Percentiles rank a stretch among this genome's conserved stretches.
Evolutionary conservation across 2,797 vertebrate genomes (phyloP).

Genomic region (Chlorospingus flavigularis): DNA sequence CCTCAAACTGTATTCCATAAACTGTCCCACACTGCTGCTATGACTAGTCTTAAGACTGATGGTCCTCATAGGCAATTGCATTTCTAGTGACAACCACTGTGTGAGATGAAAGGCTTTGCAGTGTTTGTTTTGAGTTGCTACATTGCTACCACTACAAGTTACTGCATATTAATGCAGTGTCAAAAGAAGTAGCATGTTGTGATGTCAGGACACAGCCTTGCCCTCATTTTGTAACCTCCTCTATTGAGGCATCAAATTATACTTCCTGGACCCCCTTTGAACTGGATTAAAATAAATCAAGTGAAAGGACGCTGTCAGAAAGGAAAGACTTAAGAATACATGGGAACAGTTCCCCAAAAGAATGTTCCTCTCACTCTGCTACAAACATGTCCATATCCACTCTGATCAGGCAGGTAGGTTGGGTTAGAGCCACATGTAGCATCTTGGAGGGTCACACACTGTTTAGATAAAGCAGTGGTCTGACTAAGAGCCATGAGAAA

Average conservation of each 20-base stretch:
- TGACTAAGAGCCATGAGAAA: constrained; percentile 28
- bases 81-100: not conserved
- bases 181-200: not conserved
- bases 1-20: not conserved
- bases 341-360: not conserved
- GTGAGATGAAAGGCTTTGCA: not conserved
- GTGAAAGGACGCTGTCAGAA: not conserved
- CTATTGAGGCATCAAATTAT: not conserved
- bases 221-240: not conserved
- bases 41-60: not conserved
- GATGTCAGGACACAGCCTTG: not conserved
- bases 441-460: not conserved
- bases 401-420: not conserved
- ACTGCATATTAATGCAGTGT: not conserved
- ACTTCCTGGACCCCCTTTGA: not conserved
- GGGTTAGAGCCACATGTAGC: not conserved
- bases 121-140: not conserved
- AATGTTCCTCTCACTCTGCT: not conserved
- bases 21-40: not conserved
- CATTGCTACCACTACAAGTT: not conserved
- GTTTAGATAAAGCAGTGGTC: not conserved
- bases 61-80: not conserved
- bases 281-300: not conserved
- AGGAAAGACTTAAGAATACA: not conserved
- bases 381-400: not conserved